phyloP scores from a whole-genome alignment of 2,888 invertebrate species.

The Himalopsyche japonica region DNA sequence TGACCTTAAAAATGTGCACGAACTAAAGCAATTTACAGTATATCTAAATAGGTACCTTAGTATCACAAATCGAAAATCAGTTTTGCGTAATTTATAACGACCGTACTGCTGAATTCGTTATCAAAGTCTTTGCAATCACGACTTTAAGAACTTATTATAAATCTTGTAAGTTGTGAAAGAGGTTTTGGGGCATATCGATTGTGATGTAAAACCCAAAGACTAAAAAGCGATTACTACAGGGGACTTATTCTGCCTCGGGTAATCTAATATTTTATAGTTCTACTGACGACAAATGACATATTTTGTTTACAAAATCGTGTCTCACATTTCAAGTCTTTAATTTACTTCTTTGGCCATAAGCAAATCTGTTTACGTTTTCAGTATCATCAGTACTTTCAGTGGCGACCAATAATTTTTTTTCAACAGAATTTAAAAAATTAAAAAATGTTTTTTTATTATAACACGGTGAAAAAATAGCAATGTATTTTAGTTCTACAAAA shows the following conservation, averaged over 20 bases:
- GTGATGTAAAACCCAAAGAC: background rate
- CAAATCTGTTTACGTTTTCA: too few species aligned
- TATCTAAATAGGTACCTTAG: background rate
- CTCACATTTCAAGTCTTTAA: too few species aligned
- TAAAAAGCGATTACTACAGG: background rate
- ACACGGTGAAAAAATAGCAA: too few species aligned
- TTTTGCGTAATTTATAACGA: background rate
- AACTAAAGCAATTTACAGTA: too few species aligned
- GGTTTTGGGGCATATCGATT: background rate
- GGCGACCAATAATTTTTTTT: too few species aligned
- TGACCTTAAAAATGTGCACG: too few species aligned
- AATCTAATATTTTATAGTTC: background rate
- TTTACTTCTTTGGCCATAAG: too few species aligned
- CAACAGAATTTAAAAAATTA: too few species aligned
- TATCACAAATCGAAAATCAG: background rate
- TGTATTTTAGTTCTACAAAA: too few species aligned
- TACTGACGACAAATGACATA: background rate
- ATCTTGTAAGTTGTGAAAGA: background rate
- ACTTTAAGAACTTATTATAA: background rate
- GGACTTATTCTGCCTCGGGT: background rate
- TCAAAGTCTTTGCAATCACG: constrained; percentile 30
- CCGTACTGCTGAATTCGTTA: constrained; percentile 37
- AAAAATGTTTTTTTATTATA: too few species aligned
- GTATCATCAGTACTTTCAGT: too few species aligned
- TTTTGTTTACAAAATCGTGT: too few species aligned